A percentile compares a stretch with the other conserved stretches of the same genome.
phyloP scores from a whole-genome alignment of 2,113 vertebrate genomes.

The Oenanthe oenanthe region DNA sequence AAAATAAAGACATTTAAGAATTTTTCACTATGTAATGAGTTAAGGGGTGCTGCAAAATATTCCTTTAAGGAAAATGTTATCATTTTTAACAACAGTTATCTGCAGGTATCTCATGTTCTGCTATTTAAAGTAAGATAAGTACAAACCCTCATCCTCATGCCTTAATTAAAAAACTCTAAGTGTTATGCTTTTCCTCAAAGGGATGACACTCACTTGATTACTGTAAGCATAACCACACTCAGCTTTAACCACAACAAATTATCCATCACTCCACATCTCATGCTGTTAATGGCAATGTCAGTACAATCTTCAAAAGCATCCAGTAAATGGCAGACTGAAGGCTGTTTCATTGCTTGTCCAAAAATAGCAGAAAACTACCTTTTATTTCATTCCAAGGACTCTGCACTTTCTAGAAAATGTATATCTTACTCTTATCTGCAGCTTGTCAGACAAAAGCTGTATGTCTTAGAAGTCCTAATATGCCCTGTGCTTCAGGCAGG shows the following conservation, averaged over 20 bases:
- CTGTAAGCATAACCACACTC: constrained; percentile 2
- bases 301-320: constrained; percentile 33
- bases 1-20: not conserved
- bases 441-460: not conserved
- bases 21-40: not conserved
- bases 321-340: not conserved
- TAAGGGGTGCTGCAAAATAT: not conserved
- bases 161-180: constrained; percentile 43
- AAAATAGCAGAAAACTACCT: constrained; percentile 35
- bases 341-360: not conserved
- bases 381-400: constrained; percentile 19
- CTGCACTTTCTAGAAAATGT: not conserved
- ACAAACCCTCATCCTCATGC: not conserved
- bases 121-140: constrained; percentile 15
- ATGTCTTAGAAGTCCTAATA: not conserved
- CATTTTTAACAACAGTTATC: not conserved
- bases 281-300: constrained; percentile 8
- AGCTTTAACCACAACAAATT: constrained; percentile 45
- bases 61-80: not conserved
- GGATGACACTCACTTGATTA: constrained; percentile 30
- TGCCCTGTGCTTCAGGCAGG: not conserved
- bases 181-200: constrained; percentile 29
- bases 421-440: not conserved
- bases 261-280: not conserved
- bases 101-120: not conserved